phyloP scores from a whole-genome alignment of 1,140 invertebrate species.

The Pseudomyrmex flavicornis region DNA sequence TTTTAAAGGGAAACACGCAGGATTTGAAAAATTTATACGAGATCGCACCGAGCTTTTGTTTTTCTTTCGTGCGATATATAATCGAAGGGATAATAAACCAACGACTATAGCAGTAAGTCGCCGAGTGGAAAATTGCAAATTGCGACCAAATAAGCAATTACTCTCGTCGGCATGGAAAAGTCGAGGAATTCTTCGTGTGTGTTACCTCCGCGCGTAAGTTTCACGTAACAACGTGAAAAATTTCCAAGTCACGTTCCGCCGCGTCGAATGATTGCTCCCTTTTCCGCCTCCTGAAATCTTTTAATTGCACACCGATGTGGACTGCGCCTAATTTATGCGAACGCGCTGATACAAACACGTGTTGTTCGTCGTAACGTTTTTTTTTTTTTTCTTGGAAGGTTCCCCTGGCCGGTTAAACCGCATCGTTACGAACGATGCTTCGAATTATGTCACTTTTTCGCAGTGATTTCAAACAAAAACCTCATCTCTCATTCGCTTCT shows the following conservation, averaged over 20 bases:
- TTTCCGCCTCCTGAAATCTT: constrained; percentile 22
- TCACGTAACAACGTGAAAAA: constrained; percentile 36
- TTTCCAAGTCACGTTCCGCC: constrained; percentile 39
- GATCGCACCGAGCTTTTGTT: too few species aligned
- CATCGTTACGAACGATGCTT: not conserved
- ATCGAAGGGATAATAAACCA: not conserved
- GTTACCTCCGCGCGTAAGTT: not conserved
- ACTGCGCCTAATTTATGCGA: constrained; percentile 17
- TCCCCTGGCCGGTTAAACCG: not conserved
- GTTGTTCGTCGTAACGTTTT: too few species aligned
- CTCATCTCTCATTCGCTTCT: too few species aligned
- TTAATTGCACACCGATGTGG: constrained; percentile 27
- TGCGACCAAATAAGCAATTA: too few species aligned
- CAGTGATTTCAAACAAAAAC: too few species aligned
- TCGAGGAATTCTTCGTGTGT: not conserved
- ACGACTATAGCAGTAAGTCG: not conserved
- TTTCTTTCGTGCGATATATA: not conserved
- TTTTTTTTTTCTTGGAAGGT: too few species aligned
- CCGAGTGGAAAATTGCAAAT: too few species aligned
- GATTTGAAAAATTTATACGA: constrained; percentile 63
- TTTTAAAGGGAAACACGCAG: constrained; percentile 76
- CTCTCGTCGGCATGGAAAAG: not conserved
- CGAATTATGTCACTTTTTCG: not conserved
- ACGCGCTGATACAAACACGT: not conserved
- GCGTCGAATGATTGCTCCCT: constrained; percentile 13